Evolutionary conservation across 2,888 invertebrate species (phyloP).

Genomic region (Patella pellucida): DNA sequence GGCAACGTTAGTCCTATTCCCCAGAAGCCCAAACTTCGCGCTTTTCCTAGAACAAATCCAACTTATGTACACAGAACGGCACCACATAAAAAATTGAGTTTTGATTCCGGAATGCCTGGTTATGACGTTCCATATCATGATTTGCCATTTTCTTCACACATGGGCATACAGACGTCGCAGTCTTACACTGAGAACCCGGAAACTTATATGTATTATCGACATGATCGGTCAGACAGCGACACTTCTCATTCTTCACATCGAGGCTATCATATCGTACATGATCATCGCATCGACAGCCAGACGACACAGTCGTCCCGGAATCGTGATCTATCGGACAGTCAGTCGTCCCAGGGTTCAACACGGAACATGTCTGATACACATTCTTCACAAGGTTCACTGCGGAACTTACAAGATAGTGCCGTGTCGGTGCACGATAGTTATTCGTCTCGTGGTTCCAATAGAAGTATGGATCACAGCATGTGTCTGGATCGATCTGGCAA

Average conservation of each 20-base stretch:
- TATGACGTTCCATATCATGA: slow-evolving; percentile 38
- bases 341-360: slow-evolving; percentile 75
- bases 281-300: slow-evolving; percentile 50
- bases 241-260: slow-evolving; percentile 66
- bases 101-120: slow-evolving; percentile 25
- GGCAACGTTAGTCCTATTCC: slow-evolving; percentile 54
- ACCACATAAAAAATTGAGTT: slow-evolving; percentile 40
- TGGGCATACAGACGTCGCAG: slow-evolving; percentile 58
- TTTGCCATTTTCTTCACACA: slow-evolving; percentile 36
- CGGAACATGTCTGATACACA: slow-evolving; percentile 69
- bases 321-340: slow-evolving; percentile 63
- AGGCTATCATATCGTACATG: slow-evolving; percentile 41
- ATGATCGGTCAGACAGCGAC: slow-evolving; percentile 68
- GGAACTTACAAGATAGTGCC: slow-evolving; percentile 58
- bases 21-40: slow-evolving; percentile 62
- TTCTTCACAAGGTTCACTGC: slow-evolving; percentile 66
- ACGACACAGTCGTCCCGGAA: slow-evolving; percentile 55
- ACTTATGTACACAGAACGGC: slow-evolving; percentile 47
- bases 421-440: slow-evolving; percentile 57
- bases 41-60: slow-evolving; percentile 70
- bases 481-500: slow-evolving; percentile 39
- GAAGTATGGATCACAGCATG: slow-evolving; percentile 30
- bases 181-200: slow-evolving; percentile 34
- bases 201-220: slow-evolving; percentile 45
- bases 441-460: slow-evolving; percentile 51